Conservation (phyloP, 2,797 vertebrate species). For the Epinephelus malabaricus region DNA sequence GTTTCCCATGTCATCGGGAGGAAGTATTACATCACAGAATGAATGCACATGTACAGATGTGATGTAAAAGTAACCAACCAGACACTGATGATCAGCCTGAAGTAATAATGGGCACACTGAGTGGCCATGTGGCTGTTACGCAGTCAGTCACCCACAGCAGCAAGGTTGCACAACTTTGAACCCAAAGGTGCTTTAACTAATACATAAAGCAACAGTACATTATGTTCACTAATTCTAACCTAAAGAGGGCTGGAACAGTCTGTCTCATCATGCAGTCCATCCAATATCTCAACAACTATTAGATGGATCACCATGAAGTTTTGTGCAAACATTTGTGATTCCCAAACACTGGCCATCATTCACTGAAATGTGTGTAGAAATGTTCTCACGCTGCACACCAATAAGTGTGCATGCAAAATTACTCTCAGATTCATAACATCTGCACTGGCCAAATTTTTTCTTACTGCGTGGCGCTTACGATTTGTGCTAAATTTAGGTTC, state of each 20-base stretch:
- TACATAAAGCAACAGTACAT: neutral
- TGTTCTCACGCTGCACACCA: too few species aligned
- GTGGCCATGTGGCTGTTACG: conserved; percentile 63
- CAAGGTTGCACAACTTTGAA: conserved; percentile 33
- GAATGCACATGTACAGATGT: conserved; percentile 65
- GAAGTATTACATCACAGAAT: conserved; percentile 71
- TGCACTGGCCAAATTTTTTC: too few species aligned
- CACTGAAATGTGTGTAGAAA: too few species aligned
- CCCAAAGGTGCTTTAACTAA: conserved; percentile 12
- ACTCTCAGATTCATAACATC: too few species aligned
- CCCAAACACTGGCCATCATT: neutral
- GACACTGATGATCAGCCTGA: conserved; percentile 43
- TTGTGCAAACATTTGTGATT: neutral
- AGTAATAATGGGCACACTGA: conserved; percentile 48
- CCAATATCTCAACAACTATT: neutral
- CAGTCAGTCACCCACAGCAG: conserved; percentile 21
- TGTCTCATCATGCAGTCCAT: neutral
- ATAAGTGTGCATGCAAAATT: too few species aligned
- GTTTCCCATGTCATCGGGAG: conserved; percentile 51
- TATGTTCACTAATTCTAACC: neutral
- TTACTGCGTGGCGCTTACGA: too few species aligned
- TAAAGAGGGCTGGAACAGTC: neutral
- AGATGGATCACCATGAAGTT: neutral
- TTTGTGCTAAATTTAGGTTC: too few species aligned
- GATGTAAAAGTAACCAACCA: conserved; percentile 55